Percentiles rank a stretch among this genome's conserved stretches.
phyloP scores from a whole-genome alignment of 2,113 vertebrate genomes.

The human region DNA sequence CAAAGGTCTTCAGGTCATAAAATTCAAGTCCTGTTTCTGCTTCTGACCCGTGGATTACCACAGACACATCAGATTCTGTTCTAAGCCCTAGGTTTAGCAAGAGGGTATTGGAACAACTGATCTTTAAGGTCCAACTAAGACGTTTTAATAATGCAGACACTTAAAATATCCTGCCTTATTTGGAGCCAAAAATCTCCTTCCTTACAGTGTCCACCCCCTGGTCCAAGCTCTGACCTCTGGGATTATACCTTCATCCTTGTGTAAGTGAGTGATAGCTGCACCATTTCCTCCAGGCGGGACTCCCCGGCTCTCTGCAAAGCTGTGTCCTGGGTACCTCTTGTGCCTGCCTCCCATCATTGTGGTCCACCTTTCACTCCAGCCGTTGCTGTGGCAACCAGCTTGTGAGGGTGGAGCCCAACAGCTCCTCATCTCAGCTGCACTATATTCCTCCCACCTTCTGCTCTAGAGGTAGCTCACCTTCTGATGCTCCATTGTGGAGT shows the following conservation, averaged over 20 bases:
- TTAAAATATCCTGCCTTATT: background rate
- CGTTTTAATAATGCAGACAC: background rate
- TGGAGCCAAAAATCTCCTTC: background rate
- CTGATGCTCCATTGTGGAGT: background rate
- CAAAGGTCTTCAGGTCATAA: background rate
- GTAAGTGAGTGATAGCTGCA: background rate
- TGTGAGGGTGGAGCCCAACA: background rate
- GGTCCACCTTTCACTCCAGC: background rate
- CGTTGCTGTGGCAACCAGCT: background rate
- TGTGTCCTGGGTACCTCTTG: background rate
- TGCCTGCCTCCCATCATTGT: background rate
- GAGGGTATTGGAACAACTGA: background rate
- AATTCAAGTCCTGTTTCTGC: background rate
- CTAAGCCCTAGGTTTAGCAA: background rate
- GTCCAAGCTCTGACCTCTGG: background rate
- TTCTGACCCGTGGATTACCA: background rate
- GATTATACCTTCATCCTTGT: background rate
- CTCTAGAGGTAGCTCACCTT: background rate
- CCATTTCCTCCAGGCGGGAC: background rate
- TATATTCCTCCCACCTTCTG: background rate
- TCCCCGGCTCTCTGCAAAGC: fast-evolving
- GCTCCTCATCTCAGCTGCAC: background rate
- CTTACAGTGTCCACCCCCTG: background rate
- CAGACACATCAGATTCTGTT: background rate
- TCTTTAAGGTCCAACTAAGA: background rate